Evolutionary conservation across 2,797 vertebrate species (phyloP).

Genomic region (Lepidocolaptes lacrymiger): DNA sequence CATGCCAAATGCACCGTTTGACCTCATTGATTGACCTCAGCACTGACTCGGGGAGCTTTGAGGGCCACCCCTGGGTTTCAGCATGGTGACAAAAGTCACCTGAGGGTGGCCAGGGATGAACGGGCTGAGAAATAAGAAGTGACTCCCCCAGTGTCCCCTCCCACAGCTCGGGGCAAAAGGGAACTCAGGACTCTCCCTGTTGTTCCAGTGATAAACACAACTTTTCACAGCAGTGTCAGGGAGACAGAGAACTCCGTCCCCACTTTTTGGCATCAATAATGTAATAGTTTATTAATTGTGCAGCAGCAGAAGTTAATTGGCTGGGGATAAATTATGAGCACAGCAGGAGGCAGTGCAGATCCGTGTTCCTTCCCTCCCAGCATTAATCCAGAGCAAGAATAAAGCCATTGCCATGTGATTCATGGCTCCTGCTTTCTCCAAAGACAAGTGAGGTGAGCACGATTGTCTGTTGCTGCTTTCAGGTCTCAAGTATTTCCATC

Average conservation of each 20-base stretch:
- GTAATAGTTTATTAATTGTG: slow-evolving; percentile 27
- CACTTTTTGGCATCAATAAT: slow-evolving; percentile 17
- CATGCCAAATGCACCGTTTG: background rate
- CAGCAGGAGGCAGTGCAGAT: background rate
- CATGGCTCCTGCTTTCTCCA: background rate
- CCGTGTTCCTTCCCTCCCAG: background rate
- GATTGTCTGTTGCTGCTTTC: background rate
- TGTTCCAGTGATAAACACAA: background rate
- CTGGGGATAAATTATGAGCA: slow-evolving; percentile 28
- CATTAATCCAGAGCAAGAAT: background rate
- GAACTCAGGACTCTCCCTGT: background rate
- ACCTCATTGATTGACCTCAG: background rate
- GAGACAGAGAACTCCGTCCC: background rate
- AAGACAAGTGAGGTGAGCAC: background rate
- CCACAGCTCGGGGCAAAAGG: background rate
- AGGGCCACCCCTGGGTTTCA: background rate
- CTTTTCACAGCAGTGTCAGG: background rate
- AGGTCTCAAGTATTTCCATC: background rate
- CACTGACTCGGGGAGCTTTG: background rate
- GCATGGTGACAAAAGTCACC: background rate
- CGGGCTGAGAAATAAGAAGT: background rate
- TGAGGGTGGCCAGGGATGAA: background rate
- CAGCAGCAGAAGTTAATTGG: slow-evolving; percentile 36
- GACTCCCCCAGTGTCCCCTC: background rate
- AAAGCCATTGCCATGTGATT: background rate